Evolutionary conservation across 2,113 vertebrate species (phyloP).

Genomic region (Neotragus moschatus): DNA sequence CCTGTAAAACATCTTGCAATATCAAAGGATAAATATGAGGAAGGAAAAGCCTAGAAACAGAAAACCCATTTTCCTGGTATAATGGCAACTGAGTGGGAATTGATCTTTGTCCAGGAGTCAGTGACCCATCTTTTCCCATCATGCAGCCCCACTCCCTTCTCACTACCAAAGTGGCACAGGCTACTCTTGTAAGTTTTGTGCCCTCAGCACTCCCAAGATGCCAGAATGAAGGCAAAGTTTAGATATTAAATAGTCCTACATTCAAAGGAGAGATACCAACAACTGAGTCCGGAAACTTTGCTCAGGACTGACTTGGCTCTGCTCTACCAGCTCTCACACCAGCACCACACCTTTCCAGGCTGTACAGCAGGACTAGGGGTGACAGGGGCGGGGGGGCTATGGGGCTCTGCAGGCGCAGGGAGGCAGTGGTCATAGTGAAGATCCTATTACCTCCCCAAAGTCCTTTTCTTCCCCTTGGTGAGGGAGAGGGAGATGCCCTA

Average conservation of each 20-base stretch:
- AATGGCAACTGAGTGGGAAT: background rate
- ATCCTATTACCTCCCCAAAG: background rate
- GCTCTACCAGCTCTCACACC: background rate
- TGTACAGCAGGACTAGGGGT: background rate
- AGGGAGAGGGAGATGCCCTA: background rate
- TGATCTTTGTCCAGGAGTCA: background rate
- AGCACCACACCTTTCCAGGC: background rate
- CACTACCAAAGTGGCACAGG: background rate
- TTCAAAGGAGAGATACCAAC: background rate
- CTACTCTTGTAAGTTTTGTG: background rate
- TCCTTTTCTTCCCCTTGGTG: background rate
- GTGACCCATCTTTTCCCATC: background rate
- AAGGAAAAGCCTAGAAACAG: background rate
- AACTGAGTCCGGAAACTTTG: background rate
- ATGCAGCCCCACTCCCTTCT: background rate
- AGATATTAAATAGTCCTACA: background rate
- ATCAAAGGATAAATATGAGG: background rate
- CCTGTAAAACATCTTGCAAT: background rate
- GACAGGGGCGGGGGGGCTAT: rapidly evolving
- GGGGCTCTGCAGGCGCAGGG: too few relatives aligned
- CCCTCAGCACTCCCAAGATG: background rate
- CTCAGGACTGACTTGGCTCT: background rate
- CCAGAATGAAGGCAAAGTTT: background rate
- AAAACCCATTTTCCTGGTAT: background rate
- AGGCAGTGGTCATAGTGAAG: background rate